phyloP scores from a whole-genome alignment of 2,888 invertebrate species.

The Napeogenes sylphis region DNA sequence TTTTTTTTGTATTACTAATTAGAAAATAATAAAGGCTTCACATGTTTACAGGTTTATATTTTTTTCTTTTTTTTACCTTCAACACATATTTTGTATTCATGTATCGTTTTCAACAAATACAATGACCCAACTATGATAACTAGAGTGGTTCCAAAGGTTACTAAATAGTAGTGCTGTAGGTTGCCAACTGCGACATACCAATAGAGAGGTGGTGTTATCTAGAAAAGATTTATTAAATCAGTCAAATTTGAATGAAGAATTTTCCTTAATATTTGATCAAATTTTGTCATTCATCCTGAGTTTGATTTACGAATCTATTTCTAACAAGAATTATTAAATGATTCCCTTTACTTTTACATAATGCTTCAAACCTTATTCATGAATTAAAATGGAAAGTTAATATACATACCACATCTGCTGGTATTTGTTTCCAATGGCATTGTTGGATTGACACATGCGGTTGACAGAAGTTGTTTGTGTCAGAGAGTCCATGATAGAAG shows the following conservation, averaged over 20 bases:
- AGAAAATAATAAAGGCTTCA: too few species aligned
- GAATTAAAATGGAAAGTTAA: not conserved
- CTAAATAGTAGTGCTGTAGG: conserved; percentile 46
- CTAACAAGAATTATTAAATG: too few species aligned
- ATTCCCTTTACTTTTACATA: too few species aligned
- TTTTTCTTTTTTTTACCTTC: conserved; percentile 6
- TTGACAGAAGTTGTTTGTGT: conserved; percentile 25
- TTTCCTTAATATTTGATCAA: too few species aligned
- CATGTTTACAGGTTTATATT: too few species aligned
- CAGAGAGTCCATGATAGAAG: not conserved
- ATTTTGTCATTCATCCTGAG: too few species aligned
- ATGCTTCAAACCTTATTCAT: not conserved
- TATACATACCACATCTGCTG: conserved; percentile 44
- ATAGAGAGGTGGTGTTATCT: conserved; percentile 44
- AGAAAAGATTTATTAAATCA: conserved; percentile 21
- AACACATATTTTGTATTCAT: conserved; percentile 34
- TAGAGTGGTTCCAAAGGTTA: conserved; percentile 42
- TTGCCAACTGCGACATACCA: conserved; percentile 62
- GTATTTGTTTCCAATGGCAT: conserved; percentile 55
- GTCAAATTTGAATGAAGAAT: not conserved
- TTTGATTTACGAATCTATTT: too few species aligned
- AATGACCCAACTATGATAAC: conserved; percentile 44
- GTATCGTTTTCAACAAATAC: conserved; percentile 40
- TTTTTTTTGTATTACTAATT: too few species aligned
- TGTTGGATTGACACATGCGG: conserved; percentile 38